Conservation (phyloP, 2,797 vertebrate species). For the Gymnoscopelus microlampas region DNA sequence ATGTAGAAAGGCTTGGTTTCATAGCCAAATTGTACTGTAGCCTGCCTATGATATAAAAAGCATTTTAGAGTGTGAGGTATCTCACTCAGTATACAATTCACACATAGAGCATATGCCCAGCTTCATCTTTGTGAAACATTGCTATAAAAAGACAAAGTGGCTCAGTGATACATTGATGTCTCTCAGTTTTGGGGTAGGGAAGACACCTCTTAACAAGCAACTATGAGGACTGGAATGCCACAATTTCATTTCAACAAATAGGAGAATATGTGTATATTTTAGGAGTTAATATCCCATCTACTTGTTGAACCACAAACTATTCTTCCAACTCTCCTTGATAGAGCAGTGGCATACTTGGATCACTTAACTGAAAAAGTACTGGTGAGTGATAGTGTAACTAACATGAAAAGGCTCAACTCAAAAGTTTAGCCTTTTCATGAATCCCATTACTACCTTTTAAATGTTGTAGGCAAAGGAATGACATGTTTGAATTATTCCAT, state of each 20-base stretch:
- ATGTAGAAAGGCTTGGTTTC: neutral
- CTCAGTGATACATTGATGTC: constrained; percentile 34
- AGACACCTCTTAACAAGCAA: constrained; percentile 10
- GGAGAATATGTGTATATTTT: constrained; percentile 7
- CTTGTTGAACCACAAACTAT: constrained; percentile 5
- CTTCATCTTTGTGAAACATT: constrained; percentile 49
- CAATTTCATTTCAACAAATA: constrained; percentile 55
- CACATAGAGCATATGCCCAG: constrained; percentile 34
- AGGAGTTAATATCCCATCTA: too few species aligned
- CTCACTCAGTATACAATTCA: constrained; percentile 34
- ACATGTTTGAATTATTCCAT: constrained; percentile 62
- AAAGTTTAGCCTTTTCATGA: constrained; percentile 31
- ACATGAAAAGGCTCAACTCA: neutral
- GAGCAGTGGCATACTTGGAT: neutral
- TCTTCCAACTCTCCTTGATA: constrained; percentile 5
- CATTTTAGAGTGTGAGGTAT: constrained; percentile 19
- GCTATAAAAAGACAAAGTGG: constrained; percentile 56
- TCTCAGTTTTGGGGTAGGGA: constrained; percentile 38
- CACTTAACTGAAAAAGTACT: neutral
- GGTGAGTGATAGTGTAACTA: neutral
- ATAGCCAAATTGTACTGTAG: constrained; percentile 1
- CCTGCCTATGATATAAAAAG: constrained; percentile 22
- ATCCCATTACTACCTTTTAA: constrained; percentile 38
- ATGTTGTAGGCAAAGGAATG: constrained; percentile 51
- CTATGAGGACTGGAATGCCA: constrained; percentile 7